These are phyloP conservation scores for Amphipoea oculea DNA, from an alignment of 2,888 invertebrate genomes.

Conservation along the genomic window DNA sequence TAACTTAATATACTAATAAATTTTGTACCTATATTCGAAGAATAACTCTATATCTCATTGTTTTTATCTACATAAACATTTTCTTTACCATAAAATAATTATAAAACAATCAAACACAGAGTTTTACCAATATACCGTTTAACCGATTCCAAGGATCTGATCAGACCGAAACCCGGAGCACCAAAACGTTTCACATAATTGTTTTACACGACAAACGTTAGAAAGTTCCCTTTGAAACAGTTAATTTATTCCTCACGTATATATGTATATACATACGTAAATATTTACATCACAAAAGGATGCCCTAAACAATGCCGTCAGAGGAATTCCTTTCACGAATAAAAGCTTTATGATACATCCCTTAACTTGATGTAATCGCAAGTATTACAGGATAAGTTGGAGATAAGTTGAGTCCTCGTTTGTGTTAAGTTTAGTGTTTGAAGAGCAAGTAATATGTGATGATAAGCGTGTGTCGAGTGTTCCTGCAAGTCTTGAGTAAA, in stretches of 20 bases:
- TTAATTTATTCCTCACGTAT: constrained; percentile 71
- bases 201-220: constrained; percentile 57
- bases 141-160: constrained; percentile 29
- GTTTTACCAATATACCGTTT: constrained; percentile 19
- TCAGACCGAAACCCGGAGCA: constrained; percentile 32
- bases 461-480: constrained; percentile 1
- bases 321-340: constrained; percentile 74
- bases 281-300: constrained; percentile 77
- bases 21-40: too few relatives aligned
- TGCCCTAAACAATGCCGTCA: constrained; percentile 71
- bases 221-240: constrained; percentile 62
- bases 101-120: constrained; percentile 19
- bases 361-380: constrained; percentile 68
- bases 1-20: too few relatives aligned
- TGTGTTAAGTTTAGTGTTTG: constrained; percentile 47
- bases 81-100: not conserved
- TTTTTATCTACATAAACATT: not conserved
- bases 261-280: constrained; percentile 62
- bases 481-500: constrained; percentile 7
- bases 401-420: constrained; percentile 51
- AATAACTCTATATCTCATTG: too few relatives aligned
- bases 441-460: constrained; percentile 32
- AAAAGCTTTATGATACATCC: constrained; percentile 65
- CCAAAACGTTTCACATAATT: constrained; percentile 44
- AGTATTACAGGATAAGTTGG: constrained; percentile 67